phyloP scores from a whole-genome alignment of 2,888 invertebrate genomes.

The Anarsia innoxiella region DNA sequence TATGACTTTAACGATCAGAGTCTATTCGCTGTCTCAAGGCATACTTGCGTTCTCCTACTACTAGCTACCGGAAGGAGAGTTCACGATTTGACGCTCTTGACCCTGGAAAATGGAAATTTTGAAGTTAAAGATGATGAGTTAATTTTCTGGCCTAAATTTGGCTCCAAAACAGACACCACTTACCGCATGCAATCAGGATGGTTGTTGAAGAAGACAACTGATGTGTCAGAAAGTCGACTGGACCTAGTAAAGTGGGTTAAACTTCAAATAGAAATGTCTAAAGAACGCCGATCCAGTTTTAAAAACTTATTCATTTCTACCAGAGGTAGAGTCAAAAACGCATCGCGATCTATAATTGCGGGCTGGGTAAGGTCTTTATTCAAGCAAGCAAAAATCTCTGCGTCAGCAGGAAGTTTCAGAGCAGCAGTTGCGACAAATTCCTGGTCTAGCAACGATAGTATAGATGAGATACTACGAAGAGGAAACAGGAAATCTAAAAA shows the following conservation, averaged over 20 bases:
- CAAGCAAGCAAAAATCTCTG: conserved; percentile 3
- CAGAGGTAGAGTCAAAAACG: conserved; percentile 3
- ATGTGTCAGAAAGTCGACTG: too few relatives aligned
- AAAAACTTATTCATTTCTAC: conserved; percentile 9
- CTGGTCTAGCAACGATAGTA: conserved; percentile 3
- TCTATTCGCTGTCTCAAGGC: too few relatives aligned
- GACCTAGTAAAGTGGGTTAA: conserved; percentile 4
- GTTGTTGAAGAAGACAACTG: too few relatives aligned
- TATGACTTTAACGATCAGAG: too few relatives aligned
- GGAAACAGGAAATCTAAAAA: conserved; percentile 13
- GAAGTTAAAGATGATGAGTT: too few relatives aligned
- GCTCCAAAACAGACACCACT: conserved; percentile 22
- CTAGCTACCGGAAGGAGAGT: conserved; percentile 16
- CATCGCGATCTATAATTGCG: conserved; percentile 8
- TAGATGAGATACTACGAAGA: conserved; percentile 12
- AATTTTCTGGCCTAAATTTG: conserved; percentile 16
- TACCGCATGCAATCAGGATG: too few relatives aligned
- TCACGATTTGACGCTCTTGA: conserved; percentile 16
- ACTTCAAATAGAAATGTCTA: too few relatives aligned
- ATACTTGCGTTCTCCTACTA: too few relatives aligned
- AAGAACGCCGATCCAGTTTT: not conserved
- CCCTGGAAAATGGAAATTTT: not conserved
- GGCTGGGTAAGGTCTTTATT: conserved; percentile 8
- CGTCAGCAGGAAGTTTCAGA: conserved; percentile 12
- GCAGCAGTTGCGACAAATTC: conserved; percentile 10